A percentile compares a stretch with the other conserved stretches of the same genome.
Conservation (phyloP, 2,888 invertebrate genomes). For the Phasia obesa region DNA sequence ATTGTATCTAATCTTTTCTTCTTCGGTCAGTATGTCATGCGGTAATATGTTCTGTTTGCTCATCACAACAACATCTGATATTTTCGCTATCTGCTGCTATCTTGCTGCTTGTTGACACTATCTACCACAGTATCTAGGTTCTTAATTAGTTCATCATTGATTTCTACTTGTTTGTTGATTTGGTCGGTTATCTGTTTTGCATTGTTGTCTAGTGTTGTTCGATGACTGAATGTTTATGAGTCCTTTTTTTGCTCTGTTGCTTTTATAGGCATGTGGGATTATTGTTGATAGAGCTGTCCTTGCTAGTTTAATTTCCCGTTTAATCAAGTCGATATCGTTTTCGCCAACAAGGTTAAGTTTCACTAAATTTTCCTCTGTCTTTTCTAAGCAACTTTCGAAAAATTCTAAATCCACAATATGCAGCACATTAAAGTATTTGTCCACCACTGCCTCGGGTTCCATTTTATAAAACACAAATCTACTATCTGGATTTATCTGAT, state of each 20-base stretch:
- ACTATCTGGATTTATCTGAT: conserved; percentile 8
- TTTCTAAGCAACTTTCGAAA: conserved; percentile 22
- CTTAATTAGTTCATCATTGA: conserved; percentile 14
- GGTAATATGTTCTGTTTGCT: conserved; percentile 8
- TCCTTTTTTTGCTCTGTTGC: conserved; percentile 1
- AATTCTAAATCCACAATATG: conserved; percentile 21
- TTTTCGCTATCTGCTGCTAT: conserved; percentile 11
- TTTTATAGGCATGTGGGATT: background rate
- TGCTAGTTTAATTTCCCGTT: conserved; percentile 17
- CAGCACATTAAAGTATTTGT: conserved; percentile 23
- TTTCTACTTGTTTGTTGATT: conserved; percentile 22
- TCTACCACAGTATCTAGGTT: conserved; percentile 13
- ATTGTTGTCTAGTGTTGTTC: conserved; percentile 12
- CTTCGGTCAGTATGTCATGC: conserved; percentile 20
- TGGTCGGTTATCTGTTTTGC: conserved; percentile 19
- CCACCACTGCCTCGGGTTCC: conserved; percentile 22
- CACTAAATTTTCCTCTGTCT: conserved; percentile 20
- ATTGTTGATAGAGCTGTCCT: background rate
- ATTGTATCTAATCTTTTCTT: conserved; percentile 18
- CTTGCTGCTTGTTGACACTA: background rate
- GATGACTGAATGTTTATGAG: conserved; percentile 12
- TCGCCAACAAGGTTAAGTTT: conserved; percentile 20
- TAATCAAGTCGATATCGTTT: conserved; percentile 27
- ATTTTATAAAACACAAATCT: conserved; percentile 31
- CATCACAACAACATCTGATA: conserved; percentile 3